These are phyloP conservation scores for Anastatus disparis DNA, from an alignment of 1,140 invertebrate species.

Conservation along the genomic window DNA sequence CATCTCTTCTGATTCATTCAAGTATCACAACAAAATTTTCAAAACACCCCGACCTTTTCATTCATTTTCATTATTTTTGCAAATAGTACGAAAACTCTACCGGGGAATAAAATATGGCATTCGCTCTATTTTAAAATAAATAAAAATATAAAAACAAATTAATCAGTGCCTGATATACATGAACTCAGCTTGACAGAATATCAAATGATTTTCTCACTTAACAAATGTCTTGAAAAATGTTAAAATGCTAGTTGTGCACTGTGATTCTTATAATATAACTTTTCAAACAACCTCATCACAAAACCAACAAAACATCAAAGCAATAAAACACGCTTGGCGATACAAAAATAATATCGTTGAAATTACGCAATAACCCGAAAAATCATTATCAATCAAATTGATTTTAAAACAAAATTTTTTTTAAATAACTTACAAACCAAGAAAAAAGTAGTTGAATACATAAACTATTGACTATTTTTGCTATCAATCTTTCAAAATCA, in stretches of 20 bases:
- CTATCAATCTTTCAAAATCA: no score
- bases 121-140: constrained; percentile 22
- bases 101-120: not conserved
- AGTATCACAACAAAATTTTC: no score
- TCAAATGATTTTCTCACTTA: constrained; percentile 11
- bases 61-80: no score
- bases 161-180: not conserved
- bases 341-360: not conserved
- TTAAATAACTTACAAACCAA: no score
- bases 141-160: constrained; percentile 13
- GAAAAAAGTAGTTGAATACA: no score
- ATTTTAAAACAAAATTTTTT: no score
- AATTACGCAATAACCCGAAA: no score
- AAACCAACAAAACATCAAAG: not conserved
- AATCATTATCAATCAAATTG: no score
- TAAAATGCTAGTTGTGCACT: not conserved
- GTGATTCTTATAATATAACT: not conserved
- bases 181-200: not conserved
- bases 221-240: not conserved
- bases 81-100: no score
- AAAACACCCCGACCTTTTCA: no score
- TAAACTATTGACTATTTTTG: no score
- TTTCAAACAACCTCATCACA: constrained; percentile 4
- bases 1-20: no score
- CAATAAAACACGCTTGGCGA: not conserved